phyloP scores from a whole-genome alignment of 2,888 invertebrate species.

The Tiphia femorata region DNA sequence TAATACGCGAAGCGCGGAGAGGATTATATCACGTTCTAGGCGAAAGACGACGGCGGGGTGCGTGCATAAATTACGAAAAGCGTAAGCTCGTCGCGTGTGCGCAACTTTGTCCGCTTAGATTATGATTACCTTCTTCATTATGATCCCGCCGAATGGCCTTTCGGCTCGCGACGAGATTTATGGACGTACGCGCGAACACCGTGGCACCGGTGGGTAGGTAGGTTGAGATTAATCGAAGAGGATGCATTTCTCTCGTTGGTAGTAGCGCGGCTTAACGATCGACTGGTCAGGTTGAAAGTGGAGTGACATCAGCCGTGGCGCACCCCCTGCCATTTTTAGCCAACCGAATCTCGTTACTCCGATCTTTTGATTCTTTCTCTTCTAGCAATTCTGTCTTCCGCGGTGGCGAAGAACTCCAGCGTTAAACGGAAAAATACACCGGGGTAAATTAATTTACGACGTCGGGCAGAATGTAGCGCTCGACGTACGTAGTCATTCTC shows the following conservation, averaged over 20 bases:
- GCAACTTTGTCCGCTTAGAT: constrained; percentile 28
- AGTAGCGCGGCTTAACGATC: too few species aligned
- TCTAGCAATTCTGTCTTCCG: too few species aligned
- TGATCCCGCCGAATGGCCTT: constrained; percentile 17
- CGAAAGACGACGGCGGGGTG: constrained; percentile 25
- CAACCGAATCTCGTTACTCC: too few species aligned
- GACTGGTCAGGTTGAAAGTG: too few species aligned
- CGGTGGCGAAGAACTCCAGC: not conserved
- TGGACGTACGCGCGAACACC: constrained; percentile 12
- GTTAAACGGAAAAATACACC: constrained; percentile 41
- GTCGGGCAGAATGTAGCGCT: constrained; percentile 13
- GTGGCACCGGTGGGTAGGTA: too few species aligned
- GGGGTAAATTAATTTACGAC: constrained; percentile 45
- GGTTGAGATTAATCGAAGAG: too few species aligned
- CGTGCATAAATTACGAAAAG: constrained; percentile 37
- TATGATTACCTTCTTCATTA: constrained; percentile 39
- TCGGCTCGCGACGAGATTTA: constrained; percentile 18
- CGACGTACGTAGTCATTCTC: constrained; percentile 4
- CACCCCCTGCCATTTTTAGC: too few species aligned
- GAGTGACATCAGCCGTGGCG: too few species aligned
- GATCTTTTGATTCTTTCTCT: too few species aligned
- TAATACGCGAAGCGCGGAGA: constrained; percentile 39
- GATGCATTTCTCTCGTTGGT: too few species aligned
- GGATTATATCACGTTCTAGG: constrained; percentile 45
- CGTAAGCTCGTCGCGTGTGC: constrained; percentile 42